A percentile compares a stretch with the other conserved stretches of the same genome.
These are phyloP conservation scores for Balanococcus diminutus DNA, from an alignment of 2,888 invertebrate genomes.

Conservation along the genomic window DNA sequence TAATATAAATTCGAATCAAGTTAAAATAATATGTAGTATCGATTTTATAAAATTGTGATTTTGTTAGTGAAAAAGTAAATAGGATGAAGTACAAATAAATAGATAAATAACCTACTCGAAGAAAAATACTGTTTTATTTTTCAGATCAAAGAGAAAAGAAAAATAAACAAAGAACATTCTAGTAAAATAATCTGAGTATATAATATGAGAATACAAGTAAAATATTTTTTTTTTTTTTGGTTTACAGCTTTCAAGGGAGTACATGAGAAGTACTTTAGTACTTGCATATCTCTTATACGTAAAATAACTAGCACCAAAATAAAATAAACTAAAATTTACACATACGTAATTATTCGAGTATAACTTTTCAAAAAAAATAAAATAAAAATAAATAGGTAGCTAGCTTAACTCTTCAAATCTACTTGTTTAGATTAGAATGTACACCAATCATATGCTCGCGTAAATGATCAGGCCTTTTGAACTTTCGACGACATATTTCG, in stretches of 20 bases:
- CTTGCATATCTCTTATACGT: too few species aligned
- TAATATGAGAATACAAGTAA: not conserved
- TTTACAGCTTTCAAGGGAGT: not conserved
- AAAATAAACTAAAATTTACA: not conserved
- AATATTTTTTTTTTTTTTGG: too few species aligned
- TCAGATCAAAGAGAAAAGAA: too few species aligned
- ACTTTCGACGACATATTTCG: not conserved
- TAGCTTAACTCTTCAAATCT: constrained; percentile 47
- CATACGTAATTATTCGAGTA: not conserved
- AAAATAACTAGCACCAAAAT: not conserved
- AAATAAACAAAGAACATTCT: not conserved
- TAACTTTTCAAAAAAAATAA: not conserved
- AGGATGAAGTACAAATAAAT: too few species aligned
- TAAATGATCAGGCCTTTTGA: constrained; percentile 61
- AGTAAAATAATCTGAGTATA: not conserved
- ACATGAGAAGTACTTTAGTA: too few species aligned
- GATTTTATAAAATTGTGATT: too few species aligned
- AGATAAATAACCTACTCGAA: too few species aligned
- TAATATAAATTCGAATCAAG: not conserved
- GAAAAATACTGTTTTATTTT: too few species aligned
- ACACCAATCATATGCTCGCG: constrained; percentile 60
- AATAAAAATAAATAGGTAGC: not conserved
- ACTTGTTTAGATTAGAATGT: not conserved
- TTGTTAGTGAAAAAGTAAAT: too few species aligned
- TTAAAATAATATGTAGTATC: too few species aligned